These are phyloP conservation scores for Strigamia transsilvanica DNA, from an alignment of 2,888 invertebrate genomes.

Conservation along the genomic window DNA sequence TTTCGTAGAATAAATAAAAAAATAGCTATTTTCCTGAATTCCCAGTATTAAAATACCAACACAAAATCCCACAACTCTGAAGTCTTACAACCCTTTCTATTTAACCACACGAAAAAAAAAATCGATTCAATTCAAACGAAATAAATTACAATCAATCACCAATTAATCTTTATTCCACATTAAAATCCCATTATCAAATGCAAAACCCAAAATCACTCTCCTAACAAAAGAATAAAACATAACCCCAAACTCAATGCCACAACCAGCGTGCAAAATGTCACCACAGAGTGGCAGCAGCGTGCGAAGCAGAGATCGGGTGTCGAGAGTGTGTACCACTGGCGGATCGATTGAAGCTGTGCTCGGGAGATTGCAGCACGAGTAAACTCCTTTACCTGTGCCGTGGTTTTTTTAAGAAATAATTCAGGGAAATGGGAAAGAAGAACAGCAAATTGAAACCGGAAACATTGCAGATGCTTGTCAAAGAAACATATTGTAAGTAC, in stretches of 20 bases:
- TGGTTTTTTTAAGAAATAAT: slow-evolving; percentile 26
- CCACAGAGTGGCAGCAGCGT: slow-evolving; percentile 1
- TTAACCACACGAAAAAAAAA: no score
- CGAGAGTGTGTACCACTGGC: slow-evolving; percentile 3
- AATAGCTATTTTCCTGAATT: no score
- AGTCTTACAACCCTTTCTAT: no score
- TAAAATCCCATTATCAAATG: no score
- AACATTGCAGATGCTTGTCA: slow-evolving; percentile 89
- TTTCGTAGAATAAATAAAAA: no score
- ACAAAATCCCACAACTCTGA: no score
- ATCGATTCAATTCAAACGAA: no score
- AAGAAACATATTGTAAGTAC: slow-evolving; percentile 91
- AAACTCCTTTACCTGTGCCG: slow-evolving; percentile 44
- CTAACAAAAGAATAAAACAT: background rate
- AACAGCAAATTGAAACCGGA: slow-evolving; percentile 96
- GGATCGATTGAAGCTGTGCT: slow-evolving; percentile 37
- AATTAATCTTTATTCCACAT: no score
- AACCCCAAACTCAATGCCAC: background rate
- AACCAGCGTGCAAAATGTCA: background rate
- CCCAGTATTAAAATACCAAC: no score
- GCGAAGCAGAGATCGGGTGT: background rate
- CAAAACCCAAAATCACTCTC: background rate
- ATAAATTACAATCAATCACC: no score
- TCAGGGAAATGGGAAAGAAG: slow-evolving; percentile 83
- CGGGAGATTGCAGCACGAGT: slow-evolving; percentile 8